phyloP scores from a whole-genome alignment of 1,140 invertebrate species.

The Chymomyza costata region DNA sequence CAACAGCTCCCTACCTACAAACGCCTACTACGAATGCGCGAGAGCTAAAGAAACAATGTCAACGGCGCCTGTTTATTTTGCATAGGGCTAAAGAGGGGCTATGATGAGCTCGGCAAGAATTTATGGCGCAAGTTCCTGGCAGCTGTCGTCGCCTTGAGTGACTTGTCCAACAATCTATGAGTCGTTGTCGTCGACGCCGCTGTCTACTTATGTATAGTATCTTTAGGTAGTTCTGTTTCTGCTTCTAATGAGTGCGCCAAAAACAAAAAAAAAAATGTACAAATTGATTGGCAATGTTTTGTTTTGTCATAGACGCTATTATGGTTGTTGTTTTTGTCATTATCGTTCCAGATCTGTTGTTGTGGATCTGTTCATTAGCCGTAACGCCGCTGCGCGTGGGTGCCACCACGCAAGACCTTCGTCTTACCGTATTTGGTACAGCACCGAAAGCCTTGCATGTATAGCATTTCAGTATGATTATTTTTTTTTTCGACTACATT shows the following conservation, averaged over 20 bases:
- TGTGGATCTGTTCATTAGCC: slow-evolving; percentile 46
- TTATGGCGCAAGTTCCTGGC: slow-evolving; percentile 14
- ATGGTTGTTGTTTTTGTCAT: not conserved
- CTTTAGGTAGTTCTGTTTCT: too few relatives aligned
- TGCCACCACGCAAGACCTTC: slow-evolving; percentile 51
- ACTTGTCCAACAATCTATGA: slow-evolving; percentile 22
- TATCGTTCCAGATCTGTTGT: not conserved
- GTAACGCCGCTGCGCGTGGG: slow-evolving; percentile 25
- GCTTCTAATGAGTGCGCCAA: not conserved
- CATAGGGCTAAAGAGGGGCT: too few relatives aligned
- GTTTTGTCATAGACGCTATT: not conserved
- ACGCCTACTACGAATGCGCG: not conserved
- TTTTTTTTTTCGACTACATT: too few relatives aligned
- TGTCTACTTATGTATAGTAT: too few relatives aligned
- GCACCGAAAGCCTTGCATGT: not conserved
- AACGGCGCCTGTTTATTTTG: slow-evolving; percentile 3
- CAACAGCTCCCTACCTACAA: slow-evolving; percentile 1
- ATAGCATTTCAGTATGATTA: not conserved
- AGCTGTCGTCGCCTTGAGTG: too few relatives aligned
- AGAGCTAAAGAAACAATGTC: not conserved
- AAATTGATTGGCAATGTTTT: not conserved
- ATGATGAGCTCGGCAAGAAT: slow-evolving; percentile 17
- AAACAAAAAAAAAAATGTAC: not conserved
- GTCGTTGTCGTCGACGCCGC: slow-evolving; percentile 9
- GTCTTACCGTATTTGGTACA: slow-evolving; percentile 32